These are phyloP conservation scores for Bucco capensis DNA, from an alignment of 2,113 vertebrate species.

Conservation along the genomic window DNA sequence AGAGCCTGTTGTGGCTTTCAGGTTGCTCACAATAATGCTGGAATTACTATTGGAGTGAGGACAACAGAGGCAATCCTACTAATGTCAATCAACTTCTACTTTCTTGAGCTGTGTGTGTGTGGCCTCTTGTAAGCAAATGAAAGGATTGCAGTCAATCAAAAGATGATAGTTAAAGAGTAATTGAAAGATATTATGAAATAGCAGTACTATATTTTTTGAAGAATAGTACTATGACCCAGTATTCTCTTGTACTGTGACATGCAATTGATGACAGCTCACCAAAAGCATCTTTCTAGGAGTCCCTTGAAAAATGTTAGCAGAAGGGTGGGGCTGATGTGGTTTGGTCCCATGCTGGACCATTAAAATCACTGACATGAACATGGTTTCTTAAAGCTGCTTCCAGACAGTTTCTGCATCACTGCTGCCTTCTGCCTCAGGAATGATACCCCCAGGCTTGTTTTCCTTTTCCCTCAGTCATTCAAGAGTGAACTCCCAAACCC, in stretches of 20 bases:
- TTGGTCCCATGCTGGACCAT: rapidly evolving
- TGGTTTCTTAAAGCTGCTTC: neutral
- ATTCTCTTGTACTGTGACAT: neutral
- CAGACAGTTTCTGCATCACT: neutral
- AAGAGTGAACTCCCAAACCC: neutral
- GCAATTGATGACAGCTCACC: neutral
- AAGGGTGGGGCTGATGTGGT: neutral
- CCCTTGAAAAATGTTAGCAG: neutral
- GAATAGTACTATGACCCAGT: neutral
- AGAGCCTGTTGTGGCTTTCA: neutral
- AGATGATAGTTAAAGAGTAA: neutral
- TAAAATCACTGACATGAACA: neutral
- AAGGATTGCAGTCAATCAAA: neutral
- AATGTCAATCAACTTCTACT: neutral
- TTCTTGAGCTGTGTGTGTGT: neutral
- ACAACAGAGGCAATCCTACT: neutral
- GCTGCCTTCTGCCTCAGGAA: neutral
- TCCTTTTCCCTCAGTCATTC: neutral
- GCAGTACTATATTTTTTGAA: neutral
- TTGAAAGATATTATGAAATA: neutral
- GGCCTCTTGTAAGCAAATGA: neutral
- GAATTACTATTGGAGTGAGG: neutral
- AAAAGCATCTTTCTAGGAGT: neutral
- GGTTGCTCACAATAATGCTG: neutral
- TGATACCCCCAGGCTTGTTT: neutral